phyloP scores from a whole-genome alignment of 2,888 invertebrate genomes.

The Ferdinandea cuprea region DNA sequence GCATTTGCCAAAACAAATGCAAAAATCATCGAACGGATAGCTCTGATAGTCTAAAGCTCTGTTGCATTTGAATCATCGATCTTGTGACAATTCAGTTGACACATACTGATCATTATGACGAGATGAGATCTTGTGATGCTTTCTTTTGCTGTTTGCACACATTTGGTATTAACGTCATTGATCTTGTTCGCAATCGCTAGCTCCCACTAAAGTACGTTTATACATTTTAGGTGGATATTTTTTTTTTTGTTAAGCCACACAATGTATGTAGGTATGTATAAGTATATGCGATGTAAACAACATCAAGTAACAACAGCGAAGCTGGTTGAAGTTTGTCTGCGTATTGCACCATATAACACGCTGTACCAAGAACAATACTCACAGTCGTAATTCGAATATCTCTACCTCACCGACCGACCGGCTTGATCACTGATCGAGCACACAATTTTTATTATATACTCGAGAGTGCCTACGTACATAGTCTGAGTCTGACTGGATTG shows the following conservation, averaged over 20 bases:
- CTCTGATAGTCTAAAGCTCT: no score
- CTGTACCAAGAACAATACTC: constrained; percentile 63
- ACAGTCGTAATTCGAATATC: constrained; percentile 11
- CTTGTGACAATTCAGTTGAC: no score
- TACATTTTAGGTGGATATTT: neutral
- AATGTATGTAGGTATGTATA: no score
- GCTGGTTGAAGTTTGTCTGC: constrained; percentile 52
- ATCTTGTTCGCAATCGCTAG: no score
- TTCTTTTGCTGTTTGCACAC: no score
- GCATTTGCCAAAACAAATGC: no score
- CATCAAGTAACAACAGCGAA: constrained; percentile 34
- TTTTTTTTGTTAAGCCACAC: neutral
- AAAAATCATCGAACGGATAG: no score
- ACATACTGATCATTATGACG: no score
- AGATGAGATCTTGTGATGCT: no score
- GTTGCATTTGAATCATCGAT: no score
- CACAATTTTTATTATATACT: constrained; percentile 62
- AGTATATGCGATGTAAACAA: constrained; percentile 25
- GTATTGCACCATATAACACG: constrained; percentile 26
- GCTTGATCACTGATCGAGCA: constrained; percentile 67
- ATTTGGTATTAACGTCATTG: no score
- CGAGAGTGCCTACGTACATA: constrained; percentile 29
- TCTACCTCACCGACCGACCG: constrained; percentile 29
- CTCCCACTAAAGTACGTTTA: no score
- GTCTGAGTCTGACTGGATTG: constrained; percentile 57